A percentile compares a stretch with the other conserved stretches of the same genome.
Evolutionary conservation across 2,888 invertebrate genomes (phyloP).

Genomic region (Catonia carolina): DNA sequence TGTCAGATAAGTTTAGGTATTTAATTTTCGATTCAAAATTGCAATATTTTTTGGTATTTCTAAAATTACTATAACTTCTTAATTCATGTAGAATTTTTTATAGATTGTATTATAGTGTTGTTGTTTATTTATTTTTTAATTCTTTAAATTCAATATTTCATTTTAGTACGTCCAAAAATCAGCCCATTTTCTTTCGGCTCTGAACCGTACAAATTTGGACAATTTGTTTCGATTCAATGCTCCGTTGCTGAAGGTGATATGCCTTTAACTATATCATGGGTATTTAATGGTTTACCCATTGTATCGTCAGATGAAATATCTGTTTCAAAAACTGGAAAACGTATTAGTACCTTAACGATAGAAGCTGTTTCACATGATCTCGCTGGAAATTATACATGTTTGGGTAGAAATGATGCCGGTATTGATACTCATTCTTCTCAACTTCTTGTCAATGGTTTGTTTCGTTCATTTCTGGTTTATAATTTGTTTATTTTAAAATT

Average conservation of each 20-base stretch:
- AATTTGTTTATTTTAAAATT: too few relatives aligned
- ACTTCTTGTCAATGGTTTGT: constrained; percentile 62
- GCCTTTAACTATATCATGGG: constrained; percentile 38
- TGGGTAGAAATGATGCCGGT: constrained; percentile 61
- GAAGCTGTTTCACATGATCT: constrained; percentile 23
- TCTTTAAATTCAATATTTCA: too few relatives aligned
- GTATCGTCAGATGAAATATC: constrained; percentile 25
- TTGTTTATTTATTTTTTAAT: background rate
- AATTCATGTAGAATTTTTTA: too few relatives aligned
- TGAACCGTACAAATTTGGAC: constrained; percentile 41
- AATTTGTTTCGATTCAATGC: constrained; percentile 43
- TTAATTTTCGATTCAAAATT: too few relatives aligned
- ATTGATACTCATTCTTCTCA: constrained; percentile 56
- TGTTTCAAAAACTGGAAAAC: constrained; percentile 25
- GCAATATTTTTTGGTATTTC: too few relatives aligned
- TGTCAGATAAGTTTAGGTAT: too few relatives aligned
- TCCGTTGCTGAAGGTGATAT: constrained; percentile 42
- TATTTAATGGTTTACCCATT: constrained; percentile 50
- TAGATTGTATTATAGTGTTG: too few relatives aligned
- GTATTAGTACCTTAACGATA: constrained; percentile 35
- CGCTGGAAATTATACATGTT: constrained; percentile 63
- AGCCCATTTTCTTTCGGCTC: constrained; percentile 36
- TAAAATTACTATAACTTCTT: too few relatives aligned
- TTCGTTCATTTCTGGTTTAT: too few relatives aligned
- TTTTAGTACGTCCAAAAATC: constrained; percentile 38